These are phyloP conservation scores for Tapera naevia DNA, from an alignment of 2,797 vertebrate genomes.

Conservation along the genomic window DNA sequence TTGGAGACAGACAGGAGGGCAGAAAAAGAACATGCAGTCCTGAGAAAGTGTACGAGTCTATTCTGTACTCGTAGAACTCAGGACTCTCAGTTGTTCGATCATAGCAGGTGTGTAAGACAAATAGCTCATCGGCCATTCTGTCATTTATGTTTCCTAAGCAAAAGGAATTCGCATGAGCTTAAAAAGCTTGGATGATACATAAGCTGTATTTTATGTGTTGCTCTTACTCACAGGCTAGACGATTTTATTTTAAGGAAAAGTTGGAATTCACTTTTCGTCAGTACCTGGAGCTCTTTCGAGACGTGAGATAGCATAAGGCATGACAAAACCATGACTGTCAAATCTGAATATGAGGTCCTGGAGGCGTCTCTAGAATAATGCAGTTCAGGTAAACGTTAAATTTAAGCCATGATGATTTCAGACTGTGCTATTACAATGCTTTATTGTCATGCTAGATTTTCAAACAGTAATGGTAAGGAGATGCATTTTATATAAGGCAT, in stretches of 20 bases:
- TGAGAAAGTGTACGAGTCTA: background rate
- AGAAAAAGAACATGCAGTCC: background rate
- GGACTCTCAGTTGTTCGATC: background rate
- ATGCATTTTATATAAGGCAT: background rate
- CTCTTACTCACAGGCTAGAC: background rate
- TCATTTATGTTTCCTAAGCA: background rate
- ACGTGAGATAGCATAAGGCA: rapidly evolving
- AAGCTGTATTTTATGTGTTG: background rate
- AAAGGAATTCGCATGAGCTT: background rate
- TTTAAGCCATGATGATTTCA: background rate
- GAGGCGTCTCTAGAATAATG: background rate
- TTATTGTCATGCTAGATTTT: background rate
- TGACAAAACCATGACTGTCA: background rate
- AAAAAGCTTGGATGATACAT: background rate
- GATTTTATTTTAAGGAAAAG: background rate
- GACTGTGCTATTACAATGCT: background rate
- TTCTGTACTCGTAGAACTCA: background rate
- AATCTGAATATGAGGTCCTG: background rate
- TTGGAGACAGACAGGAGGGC: background rate
- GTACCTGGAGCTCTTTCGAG: background rate
- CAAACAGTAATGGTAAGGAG: background rate
- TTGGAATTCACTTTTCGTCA: background rate
- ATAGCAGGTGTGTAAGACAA: background rate
- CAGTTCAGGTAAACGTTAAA: background rate
- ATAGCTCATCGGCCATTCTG: background rate